Base-by-base conservation (phyloP, 1,140 invertebrate genomes). In the Dendroctonus valens region DNA sequence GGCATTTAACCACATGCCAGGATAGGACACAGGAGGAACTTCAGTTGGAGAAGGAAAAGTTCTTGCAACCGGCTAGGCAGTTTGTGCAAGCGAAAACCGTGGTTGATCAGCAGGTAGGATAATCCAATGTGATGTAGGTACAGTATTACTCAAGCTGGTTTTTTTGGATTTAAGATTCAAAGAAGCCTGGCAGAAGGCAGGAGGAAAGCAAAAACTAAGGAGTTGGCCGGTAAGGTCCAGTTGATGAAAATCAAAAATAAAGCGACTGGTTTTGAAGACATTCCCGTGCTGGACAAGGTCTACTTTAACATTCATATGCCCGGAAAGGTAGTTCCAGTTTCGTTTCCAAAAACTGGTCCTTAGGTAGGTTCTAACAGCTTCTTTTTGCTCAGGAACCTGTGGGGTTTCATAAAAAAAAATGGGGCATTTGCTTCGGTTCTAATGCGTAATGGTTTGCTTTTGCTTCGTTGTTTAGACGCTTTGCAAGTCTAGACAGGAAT, bases 221-320 rank as follows among this genome's bases (percentile, higher is more conserved):
- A 85, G 78, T 85, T 83, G 54, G 84, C 84, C 41, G 81, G 81
- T 39, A 86, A 87, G 80, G 80, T 89, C n/a, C 84, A 87, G 55
- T 74, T 89, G 41, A 89, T 89, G 87, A 83, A 86, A 67, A n/a
- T n/a, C 59, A 89, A 89, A 76, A 81, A 83, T 69, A 84, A 83
- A 75, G 85, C 87, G 4, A 73, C 74, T 5, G 87, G 86, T 14
- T 80, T 81, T 2, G 12, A 46, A 3, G 3, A 1, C 26, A 26
- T 26, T n/a, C 26, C 26, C 26, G 26, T 26, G 26, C 26, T 26
- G 26, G 26, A 26, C 3, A 26, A 26, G 26, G 26, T 26, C 26
- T 26, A 26, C 26, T 26, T 26, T 26, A 26, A 26, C 26, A 26
- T 26, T 26, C 26, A 26, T 26, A 3, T 26, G 1, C 26, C 26